phyloP scores from a whole-genome alignment of 2,797 vertebrate species.

The Cynopterus sphinx region DNA sequence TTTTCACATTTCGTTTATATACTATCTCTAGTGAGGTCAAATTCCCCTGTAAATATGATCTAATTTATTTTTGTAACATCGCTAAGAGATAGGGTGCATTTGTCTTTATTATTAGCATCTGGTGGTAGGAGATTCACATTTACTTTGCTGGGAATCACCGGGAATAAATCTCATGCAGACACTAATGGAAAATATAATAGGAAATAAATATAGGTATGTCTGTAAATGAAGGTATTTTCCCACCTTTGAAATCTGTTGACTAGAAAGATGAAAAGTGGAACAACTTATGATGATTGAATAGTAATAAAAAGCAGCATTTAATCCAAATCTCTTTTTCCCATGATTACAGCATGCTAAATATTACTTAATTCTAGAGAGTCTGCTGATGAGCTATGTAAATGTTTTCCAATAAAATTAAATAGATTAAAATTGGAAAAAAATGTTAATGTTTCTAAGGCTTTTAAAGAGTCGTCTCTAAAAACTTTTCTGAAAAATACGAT shows the following conservation, averaged over 20 bases:
- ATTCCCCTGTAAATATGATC: conserved; percentile 65
- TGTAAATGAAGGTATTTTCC: conserved; percentile 78
- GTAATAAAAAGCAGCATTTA: conserved; percentile 80
- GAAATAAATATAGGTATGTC: conserved; percentile 77
- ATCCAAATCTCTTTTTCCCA: conserved; percentile 74
- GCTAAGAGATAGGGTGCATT: conserved; percentile 54
- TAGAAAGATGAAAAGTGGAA: conserved; percentile 77
- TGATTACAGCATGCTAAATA: conserved; percentile 79
- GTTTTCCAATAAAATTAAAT: conserved; percentile 80
- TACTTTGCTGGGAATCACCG: conserved; percentile 68
- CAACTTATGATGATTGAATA: conserved; percentile 78
- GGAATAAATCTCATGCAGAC: conserved; percentile 73
- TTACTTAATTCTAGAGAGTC: conserved; percentile 61
- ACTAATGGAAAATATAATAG: conserved; percentile 75
- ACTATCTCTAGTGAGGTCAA: conserved; percentile 38
- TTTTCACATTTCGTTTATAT: neutral
- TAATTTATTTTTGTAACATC: conserved; percentile 62
- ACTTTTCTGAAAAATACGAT: conserved; percentile 34
- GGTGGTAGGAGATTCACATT: conserved; percentile 62
- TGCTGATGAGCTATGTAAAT: conserved; percentile 79
- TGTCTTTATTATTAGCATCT: conserved; percentile 72
- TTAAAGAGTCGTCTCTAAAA: conserved; percentile 50
- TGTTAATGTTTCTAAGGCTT: conserved; percentile 55
- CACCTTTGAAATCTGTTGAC: conserved; percentile 80
- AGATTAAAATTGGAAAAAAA: conserved; percentile 73